Evolutionary conservation across 2,113 vertebrate genomes (phyloP).

Genomic region (Spilogale gracilis): DNA sequence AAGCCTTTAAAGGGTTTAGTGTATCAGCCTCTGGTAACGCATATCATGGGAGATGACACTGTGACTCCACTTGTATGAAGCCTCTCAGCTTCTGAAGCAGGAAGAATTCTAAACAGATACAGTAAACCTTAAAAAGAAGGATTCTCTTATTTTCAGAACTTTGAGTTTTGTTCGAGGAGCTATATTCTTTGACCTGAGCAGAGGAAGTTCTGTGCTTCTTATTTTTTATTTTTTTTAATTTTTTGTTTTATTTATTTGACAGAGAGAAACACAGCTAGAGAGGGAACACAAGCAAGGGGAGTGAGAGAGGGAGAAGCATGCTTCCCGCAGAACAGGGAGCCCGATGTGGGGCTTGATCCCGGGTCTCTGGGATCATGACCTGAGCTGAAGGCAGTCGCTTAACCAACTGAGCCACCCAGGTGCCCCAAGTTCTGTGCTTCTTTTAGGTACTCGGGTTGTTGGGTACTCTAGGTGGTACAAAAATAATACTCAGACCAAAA

Average conservation of each 20-base stretch:
- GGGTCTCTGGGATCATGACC: too few species aligned
- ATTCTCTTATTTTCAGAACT: not conserved
- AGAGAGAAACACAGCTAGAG: too few species aligned
- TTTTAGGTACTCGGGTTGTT: not conserved
- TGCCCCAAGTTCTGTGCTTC: not conserved
- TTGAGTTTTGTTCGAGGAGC: not conserved
- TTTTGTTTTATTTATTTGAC: too few species aligned
- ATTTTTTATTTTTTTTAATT: too few species aligned
- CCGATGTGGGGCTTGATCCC: too few species aligned
- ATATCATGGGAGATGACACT: not conserved
- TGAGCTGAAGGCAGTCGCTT: too few species aligned
- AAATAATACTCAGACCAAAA: not conserved
- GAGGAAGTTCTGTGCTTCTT: not conserved
- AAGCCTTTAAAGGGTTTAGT: not conserved
- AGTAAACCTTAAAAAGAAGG: not conserved
- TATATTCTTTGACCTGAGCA: not conserved
- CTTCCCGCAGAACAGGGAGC: too few species aligned
- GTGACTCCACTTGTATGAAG: not conserved
- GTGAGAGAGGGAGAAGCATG: too few species aligned
- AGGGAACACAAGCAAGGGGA: too few species aligned
- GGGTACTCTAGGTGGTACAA: not conserved
- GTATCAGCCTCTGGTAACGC: not conserved
- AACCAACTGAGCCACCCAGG: too few species aligned
- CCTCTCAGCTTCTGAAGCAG: not conserved
- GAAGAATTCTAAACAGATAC: not conserved